Conservation (phyloP, 2,888 invertebrate species). For the Itoplectis maculator region DNA sequence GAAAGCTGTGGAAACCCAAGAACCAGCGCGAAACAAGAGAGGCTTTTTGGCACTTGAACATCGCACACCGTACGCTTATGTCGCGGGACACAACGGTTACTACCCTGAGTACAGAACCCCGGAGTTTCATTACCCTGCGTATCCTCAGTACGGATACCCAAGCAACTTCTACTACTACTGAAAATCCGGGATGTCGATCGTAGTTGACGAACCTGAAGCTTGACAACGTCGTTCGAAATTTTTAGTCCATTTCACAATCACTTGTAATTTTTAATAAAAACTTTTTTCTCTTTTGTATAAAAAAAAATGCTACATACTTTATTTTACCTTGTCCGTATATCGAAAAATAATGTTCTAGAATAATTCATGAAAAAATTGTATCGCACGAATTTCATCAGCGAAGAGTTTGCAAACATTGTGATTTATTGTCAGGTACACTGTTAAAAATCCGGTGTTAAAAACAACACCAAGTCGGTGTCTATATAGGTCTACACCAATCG, state of each 20-base stretch:
- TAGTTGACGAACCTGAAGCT: not conserved
- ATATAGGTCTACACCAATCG: too few relatives aligned
- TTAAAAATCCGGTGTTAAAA: too few relatives aligned
- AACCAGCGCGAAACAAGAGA: slow-evolving; percentile 76
- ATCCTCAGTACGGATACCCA: slow-evolving; percentile 7
- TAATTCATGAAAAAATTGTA: too few relatives aligned
- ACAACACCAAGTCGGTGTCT: too few relatives aligned
- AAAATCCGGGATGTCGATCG: not conserved
- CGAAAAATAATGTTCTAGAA: too few relatives aligned
- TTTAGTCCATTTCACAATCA: not conserved
- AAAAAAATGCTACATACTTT: not conserved
- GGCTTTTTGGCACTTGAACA: slow-evolving; percentile 68
- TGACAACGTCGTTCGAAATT: not conserved
- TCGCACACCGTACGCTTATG: too few relatives aligned
- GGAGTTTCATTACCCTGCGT: slow-evolving; percentile 71
- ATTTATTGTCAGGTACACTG: too few relatives aligned
- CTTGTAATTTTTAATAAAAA: not conserved
- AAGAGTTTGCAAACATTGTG: too few relatives aligned
- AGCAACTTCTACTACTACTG: not conserved
- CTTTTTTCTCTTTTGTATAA: not conserved
- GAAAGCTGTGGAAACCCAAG: slow-evolving; percentile 44
- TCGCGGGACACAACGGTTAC: slow-evolving; percentile 33
- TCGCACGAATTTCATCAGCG: too few relatives aligned
- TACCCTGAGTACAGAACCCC: slow-evolving; percentile 72
- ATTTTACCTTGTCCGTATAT: not conserved